Base-by-base conservation (phyloP, 2,113 vertebrate species). In the Plecturocebus donacophilus region DNA sequence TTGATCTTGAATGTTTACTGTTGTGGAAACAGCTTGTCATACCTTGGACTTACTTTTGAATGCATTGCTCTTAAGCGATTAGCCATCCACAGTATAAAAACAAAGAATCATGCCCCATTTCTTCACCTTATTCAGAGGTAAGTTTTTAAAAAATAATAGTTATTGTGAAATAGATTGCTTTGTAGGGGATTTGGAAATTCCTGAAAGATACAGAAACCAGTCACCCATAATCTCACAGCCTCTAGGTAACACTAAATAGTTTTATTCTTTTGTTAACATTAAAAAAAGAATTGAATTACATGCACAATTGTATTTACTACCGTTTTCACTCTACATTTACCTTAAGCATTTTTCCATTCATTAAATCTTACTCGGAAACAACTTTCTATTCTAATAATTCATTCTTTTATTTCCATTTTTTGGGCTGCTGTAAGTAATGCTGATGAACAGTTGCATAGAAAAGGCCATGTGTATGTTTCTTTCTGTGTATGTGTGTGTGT, bases 301-400 rank as follows among this genome's bases (percentile, higher is more conserved):
- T 49, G 42, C 27, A 40, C 20, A 80, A 79, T 42, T 71, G 14
- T 81, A 32, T 79, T 88, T 85, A 81, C 25, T 38, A 42, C 27
- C 64, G 68, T 94, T 90, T 89, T 64, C 30, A 82, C 73, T 97
- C 17, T 68, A 3, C 58, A 87, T 91, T 97, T 97, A 94, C 80
- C 11, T 42, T 81, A 73, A 68, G 20, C 10, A 45, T 75, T 96
- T 91, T n/a, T 13, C 14, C 83, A 17, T 23, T 91, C 20, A 45
- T 71, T 85, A 96, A 47, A 11, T 83, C 66, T 42, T 93, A 85
- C 80, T 95, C 75, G 95, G 86, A 87, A 93, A 79, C 64, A 90
- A 1, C 94, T 83, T 96, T 96, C 38, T 73, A 19, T 90, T 16
- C 38, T 85, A 76, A 73, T 84, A 40, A 85, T 80, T 77, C 66